Conservation (phyloP, 2,888 invertebrate genomes). For the Antheraea assamensis region DNA sequence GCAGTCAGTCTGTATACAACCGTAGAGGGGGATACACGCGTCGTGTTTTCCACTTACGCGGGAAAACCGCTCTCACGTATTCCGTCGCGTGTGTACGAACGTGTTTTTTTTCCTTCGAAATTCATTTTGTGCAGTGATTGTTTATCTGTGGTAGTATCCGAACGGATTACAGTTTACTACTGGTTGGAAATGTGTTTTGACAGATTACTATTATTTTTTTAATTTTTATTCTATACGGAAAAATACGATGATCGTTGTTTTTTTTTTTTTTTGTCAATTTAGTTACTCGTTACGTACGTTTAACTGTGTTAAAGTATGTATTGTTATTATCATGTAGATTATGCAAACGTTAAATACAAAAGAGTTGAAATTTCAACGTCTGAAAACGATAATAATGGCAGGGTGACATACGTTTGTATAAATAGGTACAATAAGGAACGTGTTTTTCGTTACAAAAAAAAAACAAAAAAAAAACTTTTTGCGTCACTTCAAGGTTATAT, state of each 20-base stretch:
- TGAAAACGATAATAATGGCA: conserved; percentile 41
- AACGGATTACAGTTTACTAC: conserved; percentile 18
- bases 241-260: conserved; percentile 54
- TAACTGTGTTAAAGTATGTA: conserved; percentile 36
- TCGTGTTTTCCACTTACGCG: conserved; percentile 53
- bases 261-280: conserved; percentile 30
- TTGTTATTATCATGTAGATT: conserved; percentile 46
- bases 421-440: conserved; percentile 31
- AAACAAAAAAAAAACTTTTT: conserved; percentile 32
- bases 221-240: conserved; percentile 24
- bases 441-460: conserved; percentile 37
- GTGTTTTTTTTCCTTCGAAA: conserved; percentile 20
- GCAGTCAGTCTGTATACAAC: conserved; percentile 49
- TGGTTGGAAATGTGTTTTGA: conserved; percentile 26
- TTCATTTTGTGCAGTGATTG: conserved; percentile 29
- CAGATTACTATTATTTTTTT: conserved; percentile 7
- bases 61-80: conserved; percentile 50
- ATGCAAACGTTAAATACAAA: conserved; percentile 53
- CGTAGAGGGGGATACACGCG: conserved; percentile 49
- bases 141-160: conserved; percentile 21
- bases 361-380: conserved; percentile 51
- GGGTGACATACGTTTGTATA: conserved; percentile 35
- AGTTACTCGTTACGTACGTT: conserved; percentile 30
- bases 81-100: conserved; percentile 33
- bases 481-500: conserved; percentile 33